Base-by-base conservation (phyloP, 1,140 invertebrate species). In the Caenorhabditis tropicalis region DNA sequence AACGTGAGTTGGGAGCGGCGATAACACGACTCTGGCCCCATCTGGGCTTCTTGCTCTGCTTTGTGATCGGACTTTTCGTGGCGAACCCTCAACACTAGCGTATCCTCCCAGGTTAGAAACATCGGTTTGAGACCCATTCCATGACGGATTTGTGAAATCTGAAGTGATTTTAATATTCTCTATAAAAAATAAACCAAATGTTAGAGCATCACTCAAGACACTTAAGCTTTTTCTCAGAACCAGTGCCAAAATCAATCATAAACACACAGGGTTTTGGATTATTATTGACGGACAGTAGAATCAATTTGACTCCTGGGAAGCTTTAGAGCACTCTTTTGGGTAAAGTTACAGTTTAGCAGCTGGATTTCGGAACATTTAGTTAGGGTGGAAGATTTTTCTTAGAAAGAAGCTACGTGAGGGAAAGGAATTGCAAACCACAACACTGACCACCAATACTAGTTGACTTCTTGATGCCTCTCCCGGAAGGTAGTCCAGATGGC, bases 1-100 rank as follows among this genome's bases (percentile, higher is more conserved):
- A 21, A 90, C 89, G 53, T 87, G 85, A 39, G 85, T 91, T 9
- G 90, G 89, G 16, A 90, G 49, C 15, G 90, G 90, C n/a, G 81
- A 31, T 15, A 90, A 39, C 9, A 79, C 87, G 49, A 82, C 79
- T 36, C 53, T 51, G 39, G 51, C 39, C 1, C 70, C 79, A 39
- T 65, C 84, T 19, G 89, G 90, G 86, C 89, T 90, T 36, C 88
- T 81, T 4, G 90, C 82, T 31, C 89, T 58, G 19, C 90, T 91
- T 43, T 91, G 79, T 9, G 89, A 90, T 31, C 89, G 82, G 49
- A 88, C 90, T 70, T 86, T 65, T 12, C 74, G 21, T 7, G 83
- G 83, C 33, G 70, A 80, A n/a, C 79, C 65, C 31, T 79, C 79
- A 10, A 84, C 83, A 80, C 83, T 84, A 29, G 70, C 53, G 80